These are phyloP conservation scores for Eupeodes latifasciatus DNA, from an alignment of 2,888 invertebrate genomes.

Conservation along the genomic window DNA sequence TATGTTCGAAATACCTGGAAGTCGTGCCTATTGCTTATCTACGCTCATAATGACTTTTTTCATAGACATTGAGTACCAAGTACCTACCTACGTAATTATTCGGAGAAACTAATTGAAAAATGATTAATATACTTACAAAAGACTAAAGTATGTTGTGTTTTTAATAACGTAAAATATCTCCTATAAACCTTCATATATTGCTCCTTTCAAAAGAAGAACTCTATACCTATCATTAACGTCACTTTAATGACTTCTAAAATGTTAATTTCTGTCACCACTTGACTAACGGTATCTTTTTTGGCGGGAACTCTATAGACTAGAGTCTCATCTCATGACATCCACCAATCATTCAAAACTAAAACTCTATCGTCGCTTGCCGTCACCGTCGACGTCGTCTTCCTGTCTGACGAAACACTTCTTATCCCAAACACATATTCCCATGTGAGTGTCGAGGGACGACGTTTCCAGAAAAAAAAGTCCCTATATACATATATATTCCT, in stretches of 20 bases:
- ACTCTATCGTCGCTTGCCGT: background rate
- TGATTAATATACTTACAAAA: too few relatives aligned
- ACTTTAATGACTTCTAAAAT: background rate
- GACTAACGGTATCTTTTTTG: background rate
- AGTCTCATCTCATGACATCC: background rate
- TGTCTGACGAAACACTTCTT: background rate
- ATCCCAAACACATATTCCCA: constrained; percentile 1
- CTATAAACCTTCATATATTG: too few relatives aligned
- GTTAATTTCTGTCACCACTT: background rate
- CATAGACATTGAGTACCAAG: too few relatives aligned
- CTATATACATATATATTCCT: background rate
- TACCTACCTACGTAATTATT: too few relatives aligned
- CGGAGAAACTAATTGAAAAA: too few relatives aligned
- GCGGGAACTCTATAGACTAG: background rate
- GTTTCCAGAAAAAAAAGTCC: background rate
- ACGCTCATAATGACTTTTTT: too few relatives aligned
- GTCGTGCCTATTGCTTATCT: too few relatives aligned
- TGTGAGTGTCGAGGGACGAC: background rate
- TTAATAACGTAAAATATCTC: too few relatives aligned
- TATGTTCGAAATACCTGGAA: too few relatives aligned
- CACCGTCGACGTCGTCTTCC: background rate
- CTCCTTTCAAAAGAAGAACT: too few relatives aligned
- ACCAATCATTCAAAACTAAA: constrained; percentile 8
- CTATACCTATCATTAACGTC: background rate
- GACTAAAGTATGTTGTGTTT: too few relatives aligned